Evolutionary conservation across 1,140 invertebrate genomes (phyloP).

Genomic region (Cydia splendana): DNA sequence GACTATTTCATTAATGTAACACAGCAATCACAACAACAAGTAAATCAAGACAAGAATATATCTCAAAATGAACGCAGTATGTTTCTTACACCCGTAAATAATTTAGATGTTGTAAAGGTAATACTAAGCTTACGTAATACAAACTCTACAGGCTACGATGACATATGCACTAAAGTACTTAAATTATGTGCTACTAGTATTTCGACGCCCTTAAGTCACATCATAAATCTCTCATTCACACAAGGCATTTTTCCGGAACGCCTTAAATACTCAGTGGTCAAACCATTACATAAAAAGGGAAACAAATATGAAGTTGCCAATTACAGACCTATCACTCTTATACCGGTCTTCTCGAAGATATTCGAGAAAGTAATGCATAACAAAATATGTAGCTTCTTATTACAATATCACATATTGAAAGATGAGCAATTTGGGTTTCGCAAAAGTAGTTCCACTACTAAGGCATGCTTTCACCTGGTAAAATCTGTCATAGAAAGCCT

Average conservation of each 20-base stretch:
- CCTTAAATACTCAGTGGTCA: background rate
- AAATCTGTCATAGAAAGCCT: constrained; percentile 19
- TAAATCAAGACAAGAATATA: no score
- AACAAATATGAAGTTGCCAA: background rate
- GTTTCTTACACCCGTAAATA: no score
- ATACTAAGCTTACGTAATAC: background rate
- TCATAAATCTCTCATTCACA: constrained; percentile 1
- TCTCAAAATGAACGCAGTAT: no score
- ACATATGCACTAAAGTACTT: background rate
- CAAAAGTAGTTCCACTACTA: constrained; percentile 6
- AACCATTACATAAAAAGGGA: constrained; percentile 19
- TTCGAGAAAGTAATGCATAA: constrained; percentile 26
- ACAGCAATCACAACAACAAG: no score
- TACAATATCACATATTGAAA: background rate
- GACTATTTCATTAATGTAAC: no score
- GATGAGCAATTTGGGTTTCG: constrained; percentile 1
- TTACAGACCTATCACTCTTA: constrained; percentile 15
- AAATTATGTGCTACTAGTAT: background rate
- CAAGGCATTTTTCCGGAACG: constrained; percentile 1
- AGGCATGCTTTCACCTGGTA: constrained; percentile 15
- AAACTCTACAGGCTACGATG: constrained; percentile 21
- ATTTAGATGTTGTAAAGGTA: no score
- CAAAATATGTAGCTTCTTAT: constrained; percentile 2
- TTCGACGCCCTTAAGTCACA: background rate
- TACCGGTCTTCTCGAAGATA: constrained; percentile 23